Base-by-base conservation (phyloP, 2,888 invertebrate genomes). In the Acleris laterana region DNA sequence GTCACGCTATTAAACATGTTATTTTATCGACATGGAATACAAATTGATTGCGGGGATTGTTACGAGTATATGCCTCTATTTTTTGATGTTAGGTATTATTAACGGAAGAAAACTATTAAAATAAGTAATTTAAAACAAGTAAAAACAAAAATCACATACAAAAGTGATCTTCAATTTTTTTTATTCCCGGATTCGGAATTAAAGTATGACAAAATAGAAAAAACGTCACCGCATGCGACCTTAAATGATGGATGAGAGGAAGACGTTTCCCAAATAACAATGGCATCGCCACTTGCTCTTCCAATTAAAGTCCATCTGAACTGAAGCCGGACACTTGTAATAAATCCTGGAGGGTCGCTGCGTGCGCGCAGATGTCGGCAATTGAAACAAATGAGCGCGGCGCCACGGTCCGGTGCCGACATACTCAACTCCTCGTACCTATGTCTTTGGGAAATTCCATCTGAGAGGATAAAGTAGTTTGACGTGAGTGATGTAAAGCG, bases 331-430 rank as follows among this genome's bases (percentile, higher is more conserved):
- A 51, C 55, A 48, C 49, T 50, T 53, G 49, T 48, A 42, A 46
- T 44, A 48, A 52, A 56, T 57, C 57, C 51, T 49, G 51, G 65
- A 65, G 65, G 65, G 65, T 55, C 63, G n/a, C 9, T 20, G 55
- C 50, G 58, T 19, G 38, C 32, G 42, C 57, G 59, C 68, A 60
- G 63, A 57, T 67, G 63, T 22, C 44, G 56, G 42, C 63, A 68
- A 68, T 68, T 68, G 68, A 68, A 55, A 63, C 63, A 63, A 68
- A 68, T 63, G 68, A 68, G 46, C 50, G 46, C 59, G 68, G 68
- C 68, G 68, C 68, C 68, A 59, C 46, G 57, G 46, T 56, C 50
- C 44, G n/a, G 16, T 42, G 49, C 17, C 11, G 42, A 42, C 42
- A 20, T 16, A 55, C 53, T 38, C n/a, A 42, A 5, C 32, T 46